These are phyloP conservation scores for Nothocercus julius DNA, from an alignment of 2,113 vertebrate species.

Conservation along the genomic window DNA sequence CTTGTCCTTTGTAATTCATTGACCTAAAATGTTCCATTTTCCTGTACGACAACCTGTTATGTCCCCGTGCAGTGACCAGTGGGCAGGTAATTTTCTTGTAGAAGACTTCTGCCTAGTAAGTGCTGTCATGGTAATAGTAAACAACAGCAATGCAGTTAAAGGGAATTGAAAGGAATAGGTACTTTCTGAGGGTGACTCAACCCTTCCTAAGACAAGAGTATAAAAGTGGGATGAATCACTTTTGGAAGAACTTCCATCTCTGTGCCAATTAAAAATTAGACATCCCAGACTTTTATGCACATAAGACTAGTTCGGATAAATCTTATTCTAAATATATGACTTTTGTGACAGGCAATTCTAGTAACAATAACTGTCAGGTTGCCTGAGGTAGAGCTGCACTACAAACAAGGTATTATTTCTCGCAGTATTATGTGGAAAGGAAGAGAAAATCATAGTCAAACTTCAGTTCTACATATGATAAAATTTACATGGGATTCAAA, in stretches of 20 bases:
- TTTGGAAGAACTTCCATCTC: background rate
- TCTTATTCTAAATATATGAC: background rate
- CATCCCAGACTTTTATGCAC: background rate
- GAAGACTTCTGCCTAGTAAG: background rate
- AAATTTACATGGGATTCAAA: background rate
- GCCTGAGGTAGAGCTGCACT: background rate
- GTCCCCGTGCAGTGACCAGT: background rate
- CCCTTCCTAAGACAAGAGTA: fast-evolving
- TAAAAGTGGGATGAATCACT: background rate
- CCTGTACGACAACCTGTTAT: background rate
- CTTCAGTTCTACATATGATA: background rate
- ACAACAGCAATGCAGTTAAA: background rate
- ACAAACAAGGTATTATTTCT: background rate
- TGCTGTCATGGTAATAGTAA: background rate
- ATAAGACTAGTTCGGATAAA: constrained; percentile 14
- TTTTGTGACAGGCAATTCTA: background rate
- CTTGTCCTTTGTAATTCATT: background rate
- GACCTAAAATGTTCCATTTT: background rate
- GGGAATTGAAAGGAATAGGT: constrained; percentile 14
- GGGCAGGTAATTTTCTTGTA: constrained; percentile 22
- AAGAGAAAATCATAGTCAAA: background rate
- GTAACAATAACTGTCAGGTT: background rate
- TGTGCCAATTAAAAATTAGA: constrained; percentile 21
- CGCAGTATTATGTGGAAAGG: background rate
- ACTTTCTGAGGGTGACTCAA: background rate